phyloP scores from a whole-genome alignment of 1,140 invertebrate genomes.

The Bradysia coprophila region DNA sequence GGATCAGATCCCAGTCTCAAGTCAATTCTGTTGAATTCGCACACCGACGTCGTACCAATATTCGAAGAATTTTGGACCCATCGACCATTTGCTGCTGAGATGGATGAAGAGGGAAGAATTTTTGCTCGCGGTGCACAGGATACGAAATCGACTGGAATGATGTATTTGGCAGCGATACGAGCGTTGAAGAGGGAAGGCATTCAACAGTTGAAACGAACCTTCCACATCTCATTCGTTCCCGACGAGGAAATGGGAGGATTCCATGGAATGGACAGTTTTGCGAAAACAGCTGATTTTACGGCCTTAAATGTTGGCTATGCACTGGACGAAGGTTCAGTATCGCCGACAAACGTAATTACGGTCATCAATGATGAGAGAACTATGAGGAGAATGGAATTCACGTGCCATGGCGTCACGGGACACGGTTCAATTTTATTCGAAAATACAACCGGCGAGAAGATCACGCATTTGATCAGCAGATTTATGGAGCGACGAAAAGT shows the following conservation, averaged over 20 bases:
- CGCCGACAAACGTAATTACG: background rate
- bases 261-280: constrained; percentile 48
- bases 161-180: no score
- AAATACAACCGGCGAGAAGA: no score
- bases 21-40: constrained; percentile 65
- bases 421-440: constrained; percentile 65
- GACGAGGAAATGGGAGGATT: no score
- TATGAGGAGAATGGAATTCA: background rate
- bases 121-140: constrained; percentile 68
- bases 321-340: constrained; percentile 47
- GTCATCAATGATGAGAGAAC: background rate
- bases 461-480: constrained; percentile 28
- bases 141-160: constrained; percentile 69
- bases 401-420: constrained; percentile 46
- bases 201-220: background rate
- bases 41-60: constrained; percentile 84
- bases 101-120: constrained; percentile 62
- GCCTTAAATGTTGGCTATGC: constrained; percentile 57
- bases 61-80: no score
- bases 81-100: constrained; percentile 60
- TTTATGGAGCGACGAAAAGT: constrained; percentile 26
- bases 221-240: constrained; percentile 2
- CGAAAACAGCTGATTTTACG: constrained; percentile 42
- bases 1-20: constrained; percentile 38
- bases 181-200: constrained; percentile 29